phyloP scores from a whole-genome alignment of 2,888 invertebrate genomes.

The Anticlea derivata region DNA sequence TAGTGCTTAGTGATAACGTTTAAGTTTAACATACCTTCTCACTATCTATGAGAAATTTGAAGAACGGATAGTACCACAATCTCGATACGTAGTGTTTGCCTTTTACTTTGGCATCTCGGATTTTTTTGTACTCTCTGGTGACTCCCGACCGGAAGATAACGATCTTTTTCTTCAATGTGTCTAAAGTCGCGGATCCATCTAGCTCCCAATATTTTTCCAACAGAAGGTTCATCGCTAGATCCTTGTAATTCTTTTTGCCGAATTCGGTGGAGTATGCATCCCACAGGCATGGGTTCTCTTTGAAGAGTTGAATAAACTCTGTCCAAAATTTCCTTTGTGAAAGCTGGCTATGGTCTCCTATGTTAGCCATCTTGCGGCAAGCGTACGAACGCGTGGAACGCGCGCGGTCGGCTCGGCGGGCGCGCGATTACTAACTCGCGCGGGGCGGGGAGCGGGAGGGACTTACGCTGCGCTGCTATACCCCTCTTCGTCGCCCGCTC shows the following conservation, averaged over 20 bases:
- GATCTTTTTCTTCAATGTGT: slow-evolving; percentile 9
- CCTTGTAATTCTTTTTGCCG: background rate
- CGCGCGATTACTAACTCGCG: background rate
- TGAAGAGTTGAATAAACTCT: slow-evolving; percentile 22
- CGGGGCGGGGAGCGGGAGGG: background rate
- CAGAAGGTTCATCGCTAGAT: slow-evolving; percentile 19
- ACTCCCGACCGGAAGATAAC: background rate
- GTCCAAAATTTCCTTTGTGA: slow-evolving; percentile 13
- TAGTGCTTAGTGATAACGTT: background rate
- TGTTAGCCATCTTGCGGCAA: background rate
- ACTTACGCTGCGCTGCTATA: background rate
- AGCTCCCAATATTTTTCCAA: slow-evolving; percentile 30
- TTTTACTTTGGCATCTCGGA: background rate
- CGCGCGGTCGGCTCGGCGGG: background rate
- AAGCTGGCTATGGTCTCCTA: background rate
- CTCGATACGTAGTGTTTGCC: background rate
- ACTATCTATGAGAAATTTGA: slow-evolving; percentile 7
- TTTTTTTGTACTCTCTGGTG: slow-evolving; percentile 4
- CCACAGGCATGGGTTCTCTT: slow-evolving; percentile 29
- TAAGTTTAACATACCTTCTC: slow-evolving; percentile 6
- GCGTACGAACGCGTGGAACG: background rate
- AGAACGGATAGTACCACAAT: slow-evolving; percentile 11
- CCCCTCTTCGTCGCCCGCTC: no score
- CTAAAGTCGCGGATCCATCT: slow-evolving; percentile 3
- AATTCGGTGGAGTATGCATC: slow-evolving; percentile 7